Conservation (phyloP, 2,113 vertebrate species). For the Synodontis membranacea region DNA sequence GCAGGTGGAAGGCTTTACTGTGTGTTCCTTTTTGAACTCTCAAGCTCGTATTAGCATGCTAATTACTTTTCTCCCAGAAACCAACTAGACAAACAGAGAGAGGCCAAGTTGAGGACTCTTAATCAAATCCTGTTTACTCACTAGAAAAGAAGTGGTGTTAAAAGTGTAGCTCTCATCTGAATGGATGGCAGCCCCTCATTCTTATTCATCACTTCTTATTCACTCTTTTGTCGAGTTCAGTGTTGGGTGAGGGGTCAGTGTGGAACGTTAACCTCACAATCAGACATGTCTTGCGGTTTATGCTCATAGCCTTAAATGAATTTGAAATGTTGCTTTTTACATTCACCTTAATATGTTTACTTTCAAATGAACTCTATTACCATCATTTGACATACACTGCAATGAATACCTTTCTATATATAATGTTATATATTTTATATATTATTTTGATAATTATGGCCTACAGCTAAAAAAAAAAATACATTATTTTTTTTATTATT, state of each 20-base stretch:
- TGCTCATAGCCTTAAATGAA: not conserved
- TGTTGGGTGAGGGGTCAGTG: constrained; percentile 43
- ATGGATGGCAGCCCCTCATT: constrained; percentile 31
- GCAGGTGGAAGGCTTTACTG: constrained; percentile 7
- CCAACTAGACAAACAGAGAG: constrained; percentile 43
- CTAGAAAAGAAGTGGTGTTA: constrained; percentile 19
- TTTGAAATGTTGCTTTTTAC: not conserved
- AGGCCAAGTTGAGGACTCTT: constrained; percentile 16
- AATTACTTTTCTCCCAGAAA: constrained; percentile 57
- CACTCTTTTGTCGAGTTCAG: constrained; percentile 26
- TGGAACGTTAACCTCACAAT: constrained; percentile 31
- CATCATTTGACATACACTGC: not conserved
- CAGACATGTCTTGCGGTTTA: constrained; percentile 6
- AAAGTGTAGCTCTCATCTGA: constrained; percentile 26
- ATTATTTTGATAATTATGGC: too few relatives aligned
- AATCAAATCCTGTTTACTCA: constrained; percentile 42
- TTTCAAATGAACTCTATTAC: not conserved
- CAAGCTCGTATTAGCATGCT: constrained; percentile 52
- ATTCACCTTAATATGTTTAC: not conserved
- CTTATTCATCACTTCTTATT: constrained; percentile 40
- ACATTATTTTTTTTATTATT: too few relatives aligned
- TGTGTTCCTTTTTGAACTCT: constrained; percentile 35
- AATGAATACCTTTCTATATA: too few relatives aligned
- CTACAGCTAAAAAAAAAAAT: too few relatives aligned
- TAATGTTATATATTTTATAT: too few relatives aligned